Conservation (phyloP, 2,888 invertebrate genomes). For the Hedychridium roseum region DNA sequence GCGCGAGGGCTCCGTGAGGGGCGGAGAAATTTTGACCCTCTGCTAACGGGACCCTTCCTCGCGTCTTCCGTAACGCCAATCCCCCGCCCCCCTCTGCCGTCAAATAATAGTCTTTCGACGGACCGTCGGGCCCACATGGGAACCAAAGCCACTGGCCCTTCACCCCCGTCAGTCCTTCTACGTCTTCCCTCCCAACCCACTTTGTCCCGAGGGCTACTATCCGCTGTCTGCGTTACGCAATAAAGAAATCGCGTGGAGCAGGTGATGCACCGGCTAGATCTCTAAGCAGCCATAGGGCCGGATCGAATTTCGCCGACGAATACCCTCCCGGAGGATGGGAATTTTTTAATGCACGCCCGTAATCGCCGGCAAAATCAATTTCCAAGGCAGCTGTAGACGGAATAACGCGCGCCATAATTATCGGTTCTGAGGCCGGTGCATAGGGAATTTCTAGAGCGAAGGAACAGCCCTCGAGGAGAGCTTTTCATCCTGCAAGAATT, state of each 20-base stretch:
- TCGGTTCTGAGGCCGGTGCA: no score
- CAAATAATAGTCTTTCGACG: slow-evolving; percentile 57
- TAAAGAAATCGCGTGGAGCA: slow-evolving; percentile 23
- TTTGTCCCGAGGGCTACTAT: slow-evolving; percentile 24
- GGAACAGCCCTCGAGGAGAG: no score
- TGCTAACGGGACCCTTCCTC: slow-evolving; percentile 61
- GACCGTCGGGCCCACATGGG: slow-evolving; percentile 37
- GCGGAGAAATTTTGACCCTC: slow-evolving; percentile 58
- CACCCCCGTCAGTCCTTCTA: slow-evolving; percentile 3
- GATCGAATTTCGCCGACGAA: neutral
- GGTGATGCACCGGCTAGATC: neutral
- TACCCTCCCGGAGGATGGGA: slow-evolving; percentile 4
- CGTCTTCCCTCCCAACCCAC: slow-evolving; percentile 12
- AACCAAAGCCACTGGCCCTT: slow-evolving; percentile 27
- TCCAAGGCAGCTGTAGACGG: no score
- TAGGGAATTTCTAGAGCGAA: no score
- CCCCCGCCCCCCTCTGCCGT: slow-evolving; percentile 47
- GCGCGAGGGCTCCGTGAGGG: slow-evolving; percentile 15
- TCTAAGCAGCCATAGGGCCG: slow-evolving; percentile 9
- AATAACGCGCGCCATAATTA: no score
- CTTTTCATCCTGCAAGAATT: no score
- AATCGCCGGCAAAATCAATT: no score
- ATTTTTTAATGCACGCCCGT: no score
- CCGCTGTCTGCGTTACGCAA: slow-evolving; percentile 31
- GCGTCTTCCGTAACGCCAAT: slow-evolving; percentile 56